Evolutionary conservation across 1,140 invertebrate genomes (phyloP).

Genomic region (Macrocentrus cingulum): DNA sequence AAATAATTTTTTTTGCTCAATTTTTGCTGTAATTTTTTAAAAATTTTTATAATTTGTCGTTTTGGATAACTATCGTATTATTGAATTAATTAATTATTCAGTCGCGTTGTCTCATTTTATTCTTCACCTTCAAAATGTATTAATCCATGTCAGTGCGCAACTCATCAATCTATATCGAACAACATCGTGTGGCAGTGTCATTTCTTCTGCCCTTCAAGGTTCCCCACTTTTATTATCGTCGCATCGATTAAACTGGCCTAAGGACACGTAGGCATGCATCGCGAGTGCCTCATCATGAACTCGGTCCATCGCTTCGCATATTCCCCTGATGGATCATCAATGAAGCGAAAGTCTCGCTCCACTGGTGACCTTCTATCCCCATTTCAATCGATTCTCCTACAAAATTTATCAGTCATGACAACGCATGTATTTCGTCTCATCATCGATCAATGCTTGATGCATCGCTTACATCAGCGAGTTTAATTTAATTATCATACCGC

Average conservation of each 20-base stretch:
- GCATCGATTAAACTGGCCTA: slow-evolving; percentile 9
- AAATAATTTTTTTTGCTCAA: too few relatives aligned
- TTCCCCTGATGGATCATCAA: slow-evolving; percentile 1
- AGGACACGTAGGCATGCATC: slow-evolving; percentile 14
- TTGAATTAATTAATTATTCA: too few relatives aligned
- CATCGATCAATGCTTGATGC: not conserved
- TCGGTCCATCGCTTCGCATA: not conserved
- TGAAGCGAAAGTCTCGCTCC: slow-evolving; percentile 1
- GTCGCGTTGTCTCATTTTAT: too few relatives aligned
- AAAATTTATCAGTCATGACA: slow-evolving; percentile 2
- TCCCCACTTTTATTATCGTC: slow-evolving; percentile 8
- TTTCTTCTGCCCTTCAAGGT: not conserved
- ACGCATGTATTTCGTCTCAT: not conserved
- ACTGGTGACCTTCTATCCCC: slow-evolving; percentile 6
- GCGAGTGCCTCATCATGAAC: slow-evolving; percentile 9
- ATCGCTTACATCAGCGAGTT: too few relatives aligned
- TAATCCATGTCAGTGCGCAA: not conserved
- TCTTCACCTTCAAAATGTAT: not conserved
- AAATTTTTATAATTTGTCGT: too few relatives aligned
- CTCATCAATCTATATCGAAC: too few relatives aligned
- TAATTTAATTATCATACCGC: too few relatives aligned
- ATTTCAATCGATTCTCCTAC: not conserved
- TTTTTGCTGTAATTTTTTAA: too few relatives aligned
- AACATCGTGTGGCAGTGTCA: not conserved
- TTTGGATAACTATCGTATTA: too few relatives aligned